A percentile compares a stretch with the other conserved stretches of the same genome.
Evolutionary conservation across 2,113 vertebrate species (phyloP).

Genomic region (Eretmochelys imbricata): DNA sequence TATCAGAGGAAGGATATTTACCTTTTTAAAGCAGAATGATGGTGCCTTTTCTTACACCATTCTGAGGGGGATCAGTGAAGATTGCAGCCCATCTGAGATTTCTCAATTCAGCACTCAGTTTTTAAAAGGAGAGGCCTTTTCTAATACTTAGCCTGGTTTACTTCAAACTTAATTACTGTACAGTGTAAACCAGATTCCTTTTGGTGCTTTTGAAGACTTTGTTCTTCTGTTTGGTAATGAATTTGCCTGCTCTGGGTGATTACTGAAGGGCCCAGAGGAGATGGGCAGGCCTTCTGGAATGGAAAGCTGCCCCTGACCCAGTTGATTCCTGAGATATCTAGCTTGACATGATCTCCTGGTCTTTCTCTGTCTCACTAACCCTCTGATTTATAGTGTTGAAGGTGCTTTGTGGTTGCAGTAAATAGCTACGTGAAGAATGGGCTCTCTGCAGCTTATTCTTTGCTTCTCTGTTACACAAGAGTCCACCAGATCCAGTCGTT

Average conservation of each 20-base stretch:
- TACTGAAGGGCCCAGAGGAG: background rate
- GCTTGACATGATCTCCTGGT: background rate
- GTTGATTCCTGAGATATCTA: accelerated
- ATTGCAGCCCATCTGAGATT: background rate
- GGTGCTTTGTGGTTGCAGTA: background rate
- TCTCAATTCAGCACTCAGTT: background rate
- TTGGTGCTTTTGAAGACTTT: background rate
- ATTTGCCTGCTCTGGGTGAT: background rate
- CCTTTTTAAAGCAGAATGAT: background rate
- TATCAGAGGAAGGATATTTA: background rate
- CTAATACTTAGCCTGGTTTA: background rate
- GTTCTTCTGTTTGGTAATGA: background rate
- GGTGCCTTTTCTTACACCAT: background rate
- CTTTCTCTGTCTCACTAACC: background rate
- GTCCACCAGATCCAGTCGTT: background rate
- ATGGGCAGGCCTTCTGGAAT: background rate
- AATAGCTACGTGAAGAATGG: background rate
- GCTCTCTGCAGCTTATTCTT: background rate
- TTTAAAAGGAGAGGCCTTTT: background rate
- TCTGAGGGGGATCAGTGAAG: background rate
- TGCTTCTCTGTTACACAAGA: background rate
- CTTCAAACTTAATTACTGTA: background rate
- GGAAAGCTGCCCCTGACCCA: background rate
- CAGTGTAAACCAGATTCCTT: background rate
- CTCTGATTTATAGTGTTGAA: background rate